Percentiles rank a stretch among this genome's conserved stretches.
Evolutionary conservation across 2,888 invertebrate species (phyloP).

Genomic region (Melinaea marsaeus): DNA sequence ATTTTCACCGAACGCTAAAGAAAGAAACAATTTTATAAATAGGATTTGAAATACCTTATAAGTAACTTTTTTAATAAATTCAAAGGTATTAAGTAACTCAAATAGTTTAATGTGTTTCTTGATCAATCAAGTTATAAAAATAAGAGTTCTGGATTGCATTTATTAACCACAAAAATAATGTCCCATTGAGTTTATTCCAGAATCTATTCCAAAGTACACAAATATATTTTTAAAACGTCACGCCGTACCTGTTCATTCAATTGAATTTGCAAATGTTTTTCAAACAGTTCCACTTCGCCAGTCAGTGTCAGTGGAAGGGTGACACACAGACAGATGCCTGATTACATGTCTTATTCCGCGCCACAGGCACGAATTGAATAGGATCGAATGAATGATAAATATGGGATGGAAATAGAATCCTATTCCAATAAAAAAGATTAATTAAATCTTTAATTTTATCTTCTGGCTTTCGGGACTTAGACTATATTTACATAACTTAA

Average conservation of each 20-base stretch:
- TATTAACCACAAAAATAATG: neutral
- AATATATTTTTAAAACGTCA: neutral
- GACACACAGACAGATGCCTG: conserved; percentile 24
- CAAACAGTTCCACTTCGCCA: conserved; percentile 21
- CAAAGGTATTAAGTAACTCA: too few relatives aligned
- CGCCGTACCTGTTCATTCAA: conserved; percentile 1
- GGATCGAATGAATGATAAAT: conserved; percentile 12
- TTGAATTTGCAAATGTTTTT: conserved; percentile 23
- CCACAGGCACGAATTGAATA: conserved; percentile 16
- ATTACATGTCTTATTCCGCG: conserved; percentile 30
- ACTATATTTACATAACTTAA: too few relatives aligned
- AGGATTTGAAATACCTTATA: neutral
- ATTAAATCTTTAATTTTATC: neutral
- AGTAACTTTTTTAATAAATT: too few relatives aligned
- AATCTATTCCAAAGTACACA: neutral
- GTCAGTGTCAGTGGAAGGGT: conserved; percentile 18
- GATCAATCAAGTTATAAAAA: too few relatives aligned
- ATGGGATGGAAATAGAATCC: conserved; percentile 5
- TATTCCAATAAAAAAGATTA: conserved; percentile 3
- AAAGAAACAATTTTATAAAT: conserved; percentile 3
- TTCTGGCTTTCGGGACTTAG: neutral
- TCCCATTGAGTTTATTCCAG: neutral
- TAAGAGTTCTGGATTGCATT: too few relatives aligned
- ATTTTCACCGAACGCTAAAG: conserved; percentile 11
- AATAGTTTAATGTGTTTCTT: too few relatives aligned